Evolutionary conservation across 1,140 invertebrate genomes (phyloP).

Genomic region (Schmidtea mediterranea): DNA sequence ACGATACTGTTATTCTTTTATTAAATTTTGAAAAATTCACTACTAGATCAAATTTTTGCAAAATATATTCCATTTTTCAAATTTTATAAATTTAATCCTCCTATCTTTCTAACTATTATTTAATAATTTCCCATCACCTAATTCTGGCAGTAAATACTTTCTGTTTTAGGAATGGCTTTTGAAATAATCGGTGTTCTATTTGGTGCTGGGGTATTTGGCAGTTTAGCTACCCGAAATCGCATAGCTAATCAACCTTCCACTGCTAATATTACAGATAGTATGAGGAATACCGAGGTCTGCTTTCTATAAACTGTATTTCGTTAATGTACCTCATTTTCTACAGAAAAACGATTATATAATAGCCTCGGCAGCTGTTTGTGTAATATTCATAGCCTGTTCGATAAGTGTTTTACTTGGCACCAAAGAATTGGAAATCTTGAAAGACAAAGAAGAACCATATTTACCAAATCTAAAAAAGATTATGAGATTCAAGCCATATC

Average conservation of each 20-base stretch:
- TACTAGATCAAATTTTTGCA: no score
- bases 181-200: slow-evolving; percentile 21
- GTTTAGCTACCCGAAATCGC: slow-evolving; percentile 12
- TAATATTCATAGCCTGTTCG: slow-evolving; percentile 15
- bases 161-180: slow-evolving; percentile 16
- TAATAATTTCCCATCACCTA: no score
- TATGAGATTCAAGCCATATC: slow-evolving; percentile 15
- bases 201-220: slow-evolving; percentile 16
- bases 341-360: slow-evolving; percentile 9
- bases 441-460: slow-evolving; percentile 11
- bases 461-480: slow-evolving; percentile 14
- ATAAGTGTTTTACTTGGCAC: slow-evolving; percentile 16
- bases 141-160: no score
- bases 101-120: no score
- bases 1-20: no score
- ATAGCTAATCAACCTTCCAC: slow-evolving; percentile 11
- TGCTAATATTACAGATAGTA: no score
- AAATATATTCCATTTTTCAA: no score
- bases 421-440: slow-evolving; percentile 11
- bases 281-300: no score
- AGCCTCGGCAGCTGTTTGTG: slow-evolving; percentile 14
- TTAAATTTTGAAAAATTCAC: no score
- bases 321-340: slow-evolving; percentile 4
- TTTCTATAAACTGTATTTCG: no score
- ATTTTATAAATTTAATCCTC: no score